Base-by-base conservation (phyloP, 23 tunicate species). In the Phallusia fumigata region DNA sequence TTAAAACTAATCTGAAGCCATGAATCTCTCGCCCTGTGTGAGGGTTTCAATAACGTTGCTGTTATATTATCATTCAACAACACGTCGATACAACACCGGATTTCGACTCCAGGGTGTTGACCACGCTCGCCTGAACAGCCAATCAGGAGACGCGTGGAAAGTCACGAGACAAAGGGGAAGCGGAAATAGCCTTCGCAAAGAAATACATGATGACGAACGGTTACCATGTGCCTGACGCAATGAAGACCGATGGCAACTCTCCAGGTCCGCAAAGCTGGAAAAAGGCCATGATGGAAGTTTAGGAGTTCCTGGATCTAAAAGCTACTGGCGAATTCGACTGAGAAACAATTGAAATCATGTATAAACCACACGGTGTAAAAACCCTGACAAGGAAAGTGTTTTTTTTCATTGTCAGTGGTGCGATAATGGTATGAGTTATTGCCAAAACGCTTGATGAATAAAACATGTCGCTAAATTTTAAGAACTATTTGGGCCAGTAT, bases 361-460 rank as follows among this genome's bases (percentile, higher is more conserved):
- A 65, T 19, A 85, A 79, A 75, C 89, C 98, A 24, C 36, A 95
- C 73, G 89, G 98, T 79, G 98, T 76, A n/a, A n/a, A 8, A 94
- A 94, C 77, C 86, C 93, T 0, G 97, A 93, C 58, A 84, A 81
- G 53, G 92, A 81, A 36, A 19, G 73, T n/a, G 31, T 36, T 53
- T 32, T 2, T 21, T 1, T 1, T 58, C 8, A 58, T 58, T 10
- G 5, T 40, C 47, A n/a, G n/a, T n/a, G n/a, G n/a, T n/a, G n/a
- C n/a, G n/a, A n/a, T n/a, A n/a, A n/a, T n/a, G n/a, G n/a, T n/a
- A n/a, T n/a, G n/a, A n/a, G n/a, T n/a, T n/a, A n/a, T n/a, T n/a
- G n/a, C n/a, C n/a, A n/a, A n/a, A n/a, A n/a, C n/a, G n/a, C n/a
- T n/a, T n/a, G n/a, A n/a, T n/a, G n/a, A n/a, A n/a, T n/a, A n/a